phyloP scores from a whole-genome alignment of 2,888 invertebrate species.

The Tipula lateralis region DNA sequence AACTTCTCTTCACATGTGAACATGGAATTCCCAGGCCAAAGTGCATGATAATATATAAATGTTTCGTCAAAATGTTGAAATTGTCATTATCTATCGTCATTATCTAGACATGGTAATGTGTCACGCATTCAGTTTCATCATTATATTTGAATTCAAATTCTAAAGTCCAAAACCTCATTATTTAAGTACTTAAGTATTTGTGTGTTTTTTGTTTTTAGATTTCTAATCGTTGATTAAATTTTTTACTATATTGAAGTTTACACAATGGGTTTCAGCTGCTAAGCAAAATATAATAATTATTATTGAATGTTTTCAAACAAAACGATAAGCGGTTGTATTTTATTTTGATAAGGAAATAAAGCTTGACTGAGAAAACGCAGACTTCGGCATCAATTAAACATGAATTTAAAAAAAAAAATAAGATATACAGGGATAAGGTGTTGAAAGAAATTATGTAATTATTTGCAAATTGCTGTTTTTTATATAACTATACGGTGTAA shows the following conservation, averaged over 20 bases:
- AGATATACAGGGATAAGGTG: too few relatives aligned
- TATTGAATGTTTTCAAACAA: not conserved
- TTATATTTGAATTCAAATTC: not conserved
- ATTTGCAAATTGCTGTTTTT: too few relatives aligned
- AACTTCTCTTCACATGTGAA: not conserved
- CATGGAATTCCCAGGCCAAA: not conserved
- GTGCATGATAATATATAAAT: not conserved
- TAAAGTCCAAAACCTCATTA: not conserved
- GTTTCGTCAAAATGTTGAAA: not conserved
- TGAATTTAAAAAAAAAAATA: too few relatives aligned
- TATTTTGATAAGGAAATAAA: not conserved
- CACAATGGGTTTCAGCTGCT: not conserved
- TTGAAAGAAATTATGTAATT: too few relatives aligned
- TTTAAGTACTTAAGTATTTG: not conserved
- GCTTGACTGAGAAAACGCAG: not conserved
- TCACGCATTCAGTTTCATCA: not conserved
- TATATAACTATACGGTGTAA: too few relatives aligned
- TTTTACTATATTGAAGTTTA: not conserved
- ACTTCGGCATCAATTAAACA: not conserved
- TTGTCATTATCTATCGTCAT: not conserved
- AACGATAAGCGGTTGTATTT: not conserved
- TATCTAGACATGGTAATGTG: not conserved
- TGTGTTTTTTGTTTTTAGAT: not conserved
- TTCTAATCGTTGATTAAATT: not conserved
- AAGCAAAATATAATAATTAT: not conserved